Evolutionary conservation across 2,888 invertebrate genomes (phyloP).

Genomic region (Andrena trimmerana): DNA sequence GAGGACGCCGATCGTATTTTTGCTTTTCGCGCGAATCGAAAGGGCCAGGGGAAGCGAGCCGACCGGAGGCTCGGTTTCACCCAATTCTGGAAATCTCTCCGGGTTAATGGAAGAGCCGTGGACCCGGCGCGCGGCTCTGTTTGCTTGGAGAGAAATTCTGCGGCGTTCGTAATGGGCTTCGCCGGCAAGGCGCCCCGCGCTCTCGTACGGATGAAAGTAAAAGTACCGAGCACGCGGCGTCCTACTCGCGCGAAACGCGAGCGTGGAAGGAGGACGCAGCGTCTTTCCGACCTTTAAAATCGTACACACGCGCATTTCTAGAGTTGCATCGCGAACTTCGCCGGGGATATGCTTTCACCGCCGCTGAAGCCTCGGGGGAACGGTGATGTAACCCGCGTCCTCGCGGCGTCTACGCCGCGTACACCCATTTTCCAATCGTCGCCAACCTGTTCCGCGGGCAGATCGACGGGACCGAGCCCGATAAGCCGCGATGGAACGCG

Average conservation of each 20-base stretch:
- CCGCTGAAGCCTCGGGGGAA: not conserved
- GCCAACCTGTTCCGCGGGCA: slow-evolving; percentile 30
- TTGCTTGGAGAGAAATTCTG: slow-evolving; percentile 21
- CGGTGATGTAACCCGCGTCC: slow-evolving; percentile 32
- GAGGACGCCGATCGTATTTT: not conserved
- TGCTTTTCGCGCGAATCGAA: not conserved
- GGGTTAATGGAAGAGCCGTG: not conserved
- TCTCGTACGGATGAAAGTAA: slow-evolving; percentile 41
- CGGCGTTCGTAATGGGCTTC: not conserved
- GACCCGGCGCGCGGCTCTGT: not conserved
- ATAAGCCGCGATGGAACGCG: slow-evolving; percentile 4
- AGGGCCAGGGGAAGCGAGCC: not conserved
- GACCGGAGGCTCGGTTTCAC: not conserved
- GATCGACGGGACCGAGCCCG: slow-evolving; percentile 12
- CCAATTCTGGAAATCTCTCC: not conserved
- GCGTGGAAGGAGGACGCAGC: slow-evolving; percentile 35
- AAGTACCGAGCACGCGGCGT: slow-evolving; percentile 15
- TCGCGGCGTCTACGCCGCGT: slow-evolving; percentile 24
- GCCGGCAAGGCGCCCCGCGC: slow-evolving; percentile 9
- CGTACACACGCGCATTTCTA: slow-evolving; percentile 36
- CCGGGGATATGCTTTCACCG: slow-evolving; percentile 49
- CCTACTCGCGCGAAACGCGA: slow-evolving; percentile 31
- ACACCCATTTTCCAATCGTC: slow-evolving; percentile 46
- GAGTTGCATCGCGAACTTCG: slow-evolving; percentile 31
- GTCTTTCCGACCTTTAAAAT: slow-evolving; percentile 50